Evolutionary conservation across 2,797 vertebrate genomes (phyloP), one percentile per base, ranked within the genome.

Genomic region (Pogonophryne albipinna): DNA sequence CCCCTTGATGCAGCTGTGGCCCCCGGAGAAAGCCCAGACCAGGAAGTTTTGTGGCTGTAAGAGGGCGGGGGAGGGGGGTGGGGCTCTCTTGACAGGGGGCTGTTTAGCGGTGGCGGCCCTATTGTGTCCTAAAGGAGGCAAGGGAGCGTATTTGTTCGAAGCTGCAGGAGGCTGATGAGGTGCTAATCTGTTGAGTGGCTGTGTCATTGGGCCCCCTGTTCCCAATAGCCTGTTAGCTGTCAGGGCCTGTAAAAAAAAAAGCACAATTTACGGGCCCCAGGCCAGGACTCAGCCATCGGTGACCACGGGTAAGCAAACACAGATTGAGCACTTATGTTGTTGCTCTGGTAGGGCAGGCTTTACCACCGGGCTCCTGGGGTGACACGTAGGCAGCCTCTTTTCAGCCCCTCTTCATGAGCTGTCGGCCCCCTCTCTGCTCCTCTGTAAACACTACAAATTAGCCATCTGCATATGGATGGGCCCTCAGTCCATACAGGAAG

Each of bases 131-230:
- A 88, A 91, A 87, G 86, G 88, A 91, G 94, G 92, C 93, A 91
- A 27, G 92, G 85, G 93, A 91, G 89, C 78, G 90, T 97, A 96
- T 97, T 99, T 98, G 96, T 96, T 83, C 57, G 92, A 90, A 95
- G 80, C 97, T 91, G 93, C 94, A 93, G 97, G 97, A 94, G 95
- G 94, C 91, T 96, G 96, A 98, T 94, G 97, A 98, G 96, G 96
- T 97, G 96, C 90, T 96, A 98, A 99, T 96, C 93, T 92, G 92
- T 92, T 91, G 91, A 94, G 90, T 89, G 91, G 85, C 85, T 65
- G 86, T 57, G 82, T 89, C 93, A 93, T 93, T 95, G 94, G 93
- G 89, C 87, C 82, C 86, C 86, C 87, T 76, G 88, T 92, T 94
- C 92, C 94, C 93, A 95, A 95, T 95, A 89, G 92, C 89, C 91